phyloP scores from a whole-genome alignment of 2,797 vertebrate species.

The Dendrocincla tyrannina region DNA sequence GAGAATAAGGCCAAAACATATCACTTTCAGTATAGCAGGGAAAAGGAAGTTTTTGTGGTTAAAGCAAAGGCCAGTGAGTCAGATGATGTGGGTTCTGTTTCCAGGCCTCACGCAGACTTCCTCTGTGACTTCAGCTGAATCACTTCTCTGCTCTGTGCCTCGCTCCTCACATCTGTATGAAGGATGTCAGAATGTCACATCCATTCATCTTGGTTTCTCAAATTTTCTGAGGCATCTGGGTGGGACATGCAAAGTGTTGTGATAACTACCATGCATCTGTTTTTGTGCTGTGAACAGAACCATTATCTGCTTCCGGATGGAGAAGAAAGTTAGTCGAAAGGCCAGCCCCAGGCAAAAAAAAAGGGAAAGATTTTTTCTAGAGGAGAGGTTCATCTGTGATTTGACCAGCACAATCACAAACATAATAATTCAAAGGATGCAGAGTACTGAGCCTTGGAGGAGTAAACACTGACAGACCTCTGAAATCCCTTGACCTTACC shows the following conservation, averaged over 20 bases:
- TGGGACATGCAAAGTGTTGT: conserved; percentile 54
- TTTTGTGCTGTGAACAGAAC: conserved; percentile 54
- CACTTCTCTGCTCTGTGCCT: conserved; percentile 36
- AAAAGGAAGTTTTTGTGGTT: conserved; percentile 70
- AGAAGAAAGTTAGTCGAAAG: neutral
- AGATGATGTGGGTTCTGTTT: conserved; percentile 63
- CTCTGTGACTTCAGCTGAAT: conserved; percentile 14
- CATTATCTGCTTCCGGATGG: conserved; percentile 22
- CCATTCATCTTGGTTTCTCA: conserved; percentile 56
- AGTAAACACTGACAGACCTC: conserved; percentile 39
- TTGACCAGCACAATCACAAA: neutral
- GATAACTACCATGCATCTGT: conserved; percentile 59
- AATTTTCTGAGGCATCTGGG: conserved; percentile 62
- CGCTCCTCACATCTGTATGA: conserved; percentile 53
- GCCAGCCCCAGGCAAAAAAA: neutral
- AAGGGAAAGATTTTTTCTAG: neutral
- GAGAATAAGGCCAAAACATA: conserved; percentile 57
- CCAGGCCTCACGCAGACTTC: conserved; percentile 59
- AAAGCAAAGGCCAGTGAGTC: conserved; percentile 63
- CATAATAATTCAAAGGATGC: conserved; percentile 38
- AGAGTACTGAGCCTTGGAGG: conserved; percentile 13
- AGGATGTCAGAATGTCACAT: conserved; percentile 55
- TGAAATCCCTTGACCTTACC: conserved; percentile 56
- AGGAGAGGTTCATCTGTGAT: neutral
- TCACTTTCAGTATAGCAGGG: conserved; percentile 41